Base-by-base conservation (phyloP, 2,113 vertebrate species). In the Emydura subglobosa region DNA sequence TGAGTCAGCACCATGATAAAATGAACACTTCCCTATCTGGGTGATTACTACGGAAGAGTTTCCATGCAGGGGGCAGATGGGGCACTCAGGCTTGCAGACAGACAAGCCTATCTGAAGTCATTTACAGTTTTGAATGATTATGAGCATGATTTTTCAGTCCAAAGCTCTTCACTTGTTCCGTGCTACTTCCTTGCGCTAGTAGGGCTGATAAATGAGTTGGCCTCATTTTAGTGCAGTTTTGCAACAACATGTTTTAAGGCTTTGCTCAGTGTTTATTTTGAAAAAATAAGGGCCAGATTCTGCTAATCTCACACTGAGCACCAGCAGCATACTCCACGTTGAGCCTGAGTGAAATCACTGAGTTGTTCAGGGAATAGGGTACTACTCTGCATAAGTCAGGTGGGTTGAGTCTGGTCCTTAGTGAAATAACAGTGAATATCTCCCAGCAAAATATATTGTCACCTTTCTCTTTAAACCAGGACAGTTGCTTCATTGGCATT, bases 261-360 rank as follows among this genome's bases (percentile, higher is more conserved):
- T 47, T 47, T 78, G 42, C 11, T 27, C 44, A 78, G 74, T 78
- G 42, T 78, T 78, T 47, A 78, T 78, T 47, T 14, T 76, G 4
- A 76, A 44, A 76, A 76, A 76, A 31, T 39, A 54, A 84, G 34
- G 83, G 82, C 7, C 10, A 79, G 57, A 2, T 13, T 83, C 14
- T 80, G 53, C 54, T 9, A 54, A 54, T 31, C 0, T 0, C 57
- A 42, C 7, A 16, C 80, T 68, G 54, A 54, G 57, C 25, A 85
- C 5, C 72, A 76, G n/a, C 72, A 76, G 39, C 42, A 44, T 74
- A 22, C 10, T 25, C 3, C 10, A 25, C 24, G 42, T 11, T 0
- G 0, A 44, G 25, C 2, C 22, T 61, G 22, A 53, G 12, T 29
- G 13, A 10, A 12, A 7, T 14, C 3, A 2, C 0, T 1, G 25